phyloP scores from a whole-genome alignment of 2,113 vertebrate species.

The Petaurus breviceps region DNA sequence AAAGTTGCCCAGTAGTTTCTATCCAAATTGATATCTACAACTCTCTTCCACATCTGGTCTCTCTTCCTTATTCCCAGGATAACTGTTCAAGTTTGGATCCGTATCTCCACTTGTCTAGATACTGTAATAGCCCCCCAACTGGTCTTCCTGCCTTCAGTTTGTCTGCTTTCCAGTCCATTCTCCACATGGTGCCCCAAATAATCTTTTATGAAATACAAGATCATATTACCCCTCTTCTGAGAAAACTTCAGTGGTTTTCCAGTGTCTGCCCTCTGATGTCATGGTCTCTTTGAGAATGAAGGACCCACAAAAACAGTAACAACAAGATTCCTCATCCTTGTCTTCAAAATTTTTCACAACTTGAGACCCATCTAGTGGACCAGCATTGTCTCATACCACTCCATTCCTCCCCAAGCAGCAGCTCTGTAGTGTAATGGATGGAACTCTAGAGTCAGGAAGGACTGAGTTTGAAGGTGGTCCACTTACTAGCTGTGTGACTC shows the following conservation, averaged over 20 bases:
- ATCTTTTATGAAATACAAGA: neutral
- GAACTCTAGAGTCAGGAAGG: neutral
- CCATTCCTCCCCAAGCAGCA: neutral
- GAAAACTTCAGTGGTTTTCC: neutral
- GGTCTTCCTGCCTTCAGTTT: neutral
- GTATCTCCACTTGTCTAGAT: neutral
- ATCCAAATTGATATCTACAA: neutral
- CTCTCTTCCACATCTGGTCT: neutral
- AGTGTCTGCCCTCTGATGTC: no score
- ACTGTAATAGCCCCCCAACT: neutral
- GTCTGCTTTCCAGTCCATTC: neutral
- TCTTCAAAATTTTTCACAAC: neutral
- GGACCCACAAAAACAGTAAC: neutral
- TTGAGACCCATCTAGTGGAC: neutral
- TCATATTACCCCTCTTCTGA: neutral
- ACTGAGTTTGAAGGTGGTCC: neutral
- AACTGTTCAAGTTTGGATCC: neutral
- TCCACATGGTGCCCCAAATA: neutral
- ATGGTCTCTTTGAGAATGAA: no score
- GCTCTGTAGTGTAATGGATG: neutral
- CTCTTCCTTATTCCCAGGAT: neutral
- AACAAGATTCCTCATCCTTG: neutral
- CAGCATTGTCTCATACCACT: neutral
- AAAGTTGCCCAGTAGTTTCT: neutral
- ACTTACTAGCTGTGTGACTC: neutral